Evolutionary conservation across 2,797 vertebrate genomes (phyloP).

Genomic region (Sternarchorhynchus goeldii): DNA sequence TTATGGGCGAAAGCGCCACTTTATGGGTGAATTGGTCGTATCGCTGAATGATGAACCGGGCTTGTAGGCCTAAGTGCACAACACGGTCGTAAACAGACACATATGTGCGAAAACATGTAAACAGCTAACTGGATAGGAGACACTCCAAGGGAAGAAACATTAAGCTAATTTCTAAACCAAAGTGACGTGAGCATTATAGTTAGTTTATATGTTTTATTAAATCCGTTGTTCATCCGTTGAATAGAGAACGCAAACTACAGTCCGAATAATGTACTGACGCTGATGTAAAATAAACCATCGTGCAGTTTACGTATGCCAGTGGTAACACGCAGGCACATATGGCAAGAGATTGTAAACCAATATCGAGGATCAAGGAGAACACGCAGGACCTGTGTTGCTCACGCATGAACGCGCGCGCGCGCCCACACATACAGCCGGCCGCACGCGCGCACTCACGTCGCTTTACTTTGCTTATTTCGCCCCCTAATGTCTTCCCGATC

Average conservation of each 20-base stretch:
- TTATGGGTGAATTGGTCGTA: constrained; percentile 81
- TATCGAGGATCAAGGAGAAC: constrained; percentile 23
- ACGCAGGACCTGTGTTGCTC: background rate
- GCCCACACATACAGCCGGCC: background rate
- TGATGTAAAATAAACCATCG: background rate
- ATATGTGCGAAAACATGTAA: constrained; percentile 62
- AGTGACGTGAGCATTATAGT: constrained; percentile 19
- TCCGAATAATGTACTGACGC: background rate
- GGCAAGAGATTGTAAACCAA: constrained; percentile 7
- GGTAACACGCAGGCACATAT: background rate
- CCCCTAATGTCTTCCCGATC: constrained; percentile 82
- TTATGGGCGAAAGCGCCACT: constrained; percentile 84
- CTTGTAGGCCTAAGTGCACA: constrained; percentile 71
- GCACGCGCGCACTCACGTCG: background rate
- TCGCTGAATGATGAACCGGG: constrained; percentile 76
- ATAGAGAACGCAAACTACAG: background rate
- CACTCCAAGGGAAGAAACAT: constrained; percentile 55
- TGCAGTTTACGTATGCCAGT: background rate
- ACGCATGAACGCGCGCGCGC: background rate
- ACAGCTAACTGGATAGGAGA: constrained; percentile 45
- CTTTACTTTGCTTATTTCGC: constrained; percentile 71
- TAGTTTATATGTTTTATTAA: background rate
- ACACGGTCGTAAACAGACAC: constrained; percentile 69
- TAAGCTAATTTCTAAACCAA: constrained; percentile 66
- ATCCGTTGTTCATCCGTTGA: constrained; percentile 26